phyloP scores from a whole-genome alignment of 2,797 vertebrate species.

The Enteromius mattozi region DNA sequence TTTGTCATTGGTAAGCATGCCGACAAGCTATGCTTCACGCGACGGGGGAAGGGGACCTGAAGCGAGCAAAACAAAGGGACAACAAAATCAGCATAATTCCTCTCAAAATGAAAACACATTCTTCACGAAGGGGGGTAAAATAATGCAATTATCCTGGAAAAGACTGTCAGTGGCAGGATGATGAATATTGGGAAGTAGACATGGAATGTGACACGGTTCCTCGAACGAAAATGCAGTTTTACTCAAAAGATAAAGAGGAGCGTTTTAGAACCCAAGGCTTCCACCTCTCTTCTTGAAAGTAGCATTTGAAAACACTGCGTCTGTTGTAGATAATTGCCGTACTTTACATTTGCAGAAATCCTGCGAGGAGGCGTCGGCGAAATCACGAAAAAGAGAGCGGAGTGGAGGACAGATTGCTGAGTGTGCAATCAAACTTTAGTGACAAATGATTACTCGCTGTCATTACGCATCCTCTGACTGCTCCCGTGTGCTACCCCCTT shows the following conservation, averaged over 20 bases:
- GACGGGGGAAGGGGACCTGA: conserved; percentile 49
- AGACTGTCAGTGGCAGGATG: conserved; percentile 41
- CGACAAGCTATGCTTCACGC: conserved; percentile 61
- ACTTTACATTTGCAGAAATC: conserved; percentile 38
- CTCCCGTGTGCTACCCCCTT: conserved; percentile 53
- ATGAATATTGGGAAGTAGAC: conserved; percentile 24
- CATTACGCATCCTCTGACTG: conserved; percentile 71
- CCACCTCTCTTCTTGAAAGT: conserved; percentile 21
- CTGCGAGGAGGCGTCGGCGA: neutral
- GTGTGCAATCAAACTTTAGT: conserved; percentile 66
- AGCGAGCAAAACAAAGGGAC: conserved; percentile 65
- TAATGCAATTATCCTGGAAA: conserved; percentile 50
- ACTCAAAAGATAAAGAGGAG: conserved; percentile 36
- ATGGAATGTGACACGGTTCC: conserved; percentile 24
- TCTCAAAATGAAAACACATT: conserved; percentile 55
- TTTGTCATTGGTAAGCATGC: conserved; percentile 81
- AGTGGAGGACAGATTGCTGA: conserved; percentile 42
- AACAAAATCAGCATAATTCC: conserved; percentile 73
- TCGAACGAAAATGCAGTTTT: conserved; percentile 4
- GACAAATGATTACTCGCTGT: conserved; percentile 58
- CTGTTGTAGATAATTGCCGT: conserved; percentile 28
- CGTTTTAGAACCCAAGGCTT: conserved; percentile 26
- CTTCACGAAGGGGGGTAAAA: conserved; percentile 51
- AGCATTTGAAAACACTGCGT: conserved; percentile 28
- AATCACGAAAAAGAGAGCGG: conserved; percentile 21